phyloP scores from a whole-genome alignment of 2,113 vertebrate genomes.

The Willisornis vidua region DNA sequence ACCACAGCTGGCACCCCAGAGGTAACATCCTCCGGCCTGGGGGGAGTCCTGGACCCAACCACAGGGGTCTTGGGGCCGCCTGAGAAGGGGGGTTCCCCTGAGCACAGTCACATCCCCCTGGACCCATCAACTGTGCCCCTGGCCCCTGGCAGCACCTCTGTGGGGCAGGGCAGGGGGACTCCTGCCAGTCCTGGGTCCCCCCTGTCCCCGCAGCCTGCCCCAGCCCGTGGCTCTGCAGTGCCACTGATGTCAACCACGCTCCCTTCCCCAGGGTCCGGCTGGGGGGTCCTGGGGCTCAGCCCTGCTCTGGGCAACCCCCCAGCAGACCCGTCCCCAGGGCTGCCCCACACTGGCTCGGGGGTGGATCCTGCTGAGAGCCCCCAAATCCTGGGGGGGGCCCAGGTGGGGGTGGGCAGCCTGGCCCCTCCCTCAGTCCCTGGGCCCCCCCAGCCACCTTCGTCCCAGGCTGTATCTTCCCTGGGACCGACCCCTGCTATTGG shows the following conservation, averaged over 20 bases:
- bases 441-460: rapidly evolving
- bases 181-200: rapidly evolving
- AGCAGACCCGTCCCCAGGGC: not conserved
- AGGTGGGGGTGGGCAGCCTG: not conserved
- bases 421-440: not conserved
- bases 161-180: not conserved
- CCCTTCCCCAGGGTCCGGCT: rapidly evolving
- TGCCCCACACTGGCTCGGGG: rapidly evolving
- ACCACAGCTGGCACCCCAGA: rapidly evolving
- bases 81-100: rapidly evolving
- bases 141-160: rapidly evolving
- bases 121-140: rapidly evolving
- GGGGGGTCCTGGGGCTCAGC: not conserved
- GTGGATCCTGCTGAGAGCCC: not conserved
- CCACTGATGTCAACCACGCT: rapidly evolving
- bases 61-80: rapidly evolving
- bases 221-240: not conserved
- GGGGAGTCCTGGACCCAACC: not conserved
- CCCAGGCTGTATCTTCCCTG: not conserved
- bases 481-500: rapidly evolving
- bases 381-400: not conserved
- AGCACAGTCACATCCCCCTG: not conserved
- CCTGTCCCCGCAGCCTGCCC: rapidly evolving
- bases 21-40: rapidly evolving
- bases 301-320: not conserved